Evolutionary conservation across 2,797 vertebrate species (phyloP), one percentile per base, ranked within the genome.

Genomic region (Coregonus ussuriensis): DNA sequence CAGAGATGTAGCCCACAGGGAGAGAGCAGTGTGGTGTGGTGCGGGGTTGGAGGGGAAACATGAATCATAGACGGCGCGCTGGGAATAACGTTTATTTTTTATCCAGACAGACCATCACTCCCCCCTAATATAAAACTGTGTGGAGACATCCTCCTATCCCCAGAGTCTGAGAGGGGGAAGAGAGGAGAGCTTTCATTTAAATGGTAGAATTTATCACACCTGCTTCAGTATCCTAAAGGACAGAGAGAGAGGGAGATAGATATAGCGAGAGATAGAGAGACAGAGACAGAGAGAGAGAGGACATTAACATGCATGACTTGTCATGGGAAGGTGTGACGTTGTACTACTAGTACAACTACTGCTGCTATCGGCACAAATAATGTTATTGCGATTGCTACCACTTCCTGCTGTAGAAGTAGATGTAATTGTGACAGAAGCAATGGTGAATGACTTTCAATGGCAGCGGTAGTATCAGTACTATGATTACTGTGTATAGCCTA

Each of bases 61-160:
- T 93, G 92, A 94, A 93, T 95, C 92, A 93, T 89, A 81, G 85
- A 88, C 80, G 9, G 85, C 81, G 81, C 74, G 74, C 82, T 87
- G 90, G 89, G 90, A 91, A 93, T 93, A 92, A 92, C 91, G 90
- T 93, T 91, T 82, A 91, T 94, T 92, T 94, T 93, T 93, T 93
- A 93, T 91, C 91, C 84, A 82, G 93, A 91, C 92, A 92, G 85
- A 91, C 91, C 92, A 95, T 95, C 93, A 90, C 84, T 95, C 93
- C 86, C 87, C 85, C 86, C 88, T 83, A 89, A 93, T 93, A 93
- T 94, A 91, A 93, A 92, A 93, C 92, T 94, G 89, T 81, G 87
- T 83, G 84, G 87, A 87, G 88, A 86, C 86, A 89, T 88, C 89
- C 79, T 86, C 83, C 85, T 82, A 76, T 93, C 92, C 91, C 91